Conservation (phyloP, 2,797 vertebrate genomes). For the Nyctalus aviator region DNA sequence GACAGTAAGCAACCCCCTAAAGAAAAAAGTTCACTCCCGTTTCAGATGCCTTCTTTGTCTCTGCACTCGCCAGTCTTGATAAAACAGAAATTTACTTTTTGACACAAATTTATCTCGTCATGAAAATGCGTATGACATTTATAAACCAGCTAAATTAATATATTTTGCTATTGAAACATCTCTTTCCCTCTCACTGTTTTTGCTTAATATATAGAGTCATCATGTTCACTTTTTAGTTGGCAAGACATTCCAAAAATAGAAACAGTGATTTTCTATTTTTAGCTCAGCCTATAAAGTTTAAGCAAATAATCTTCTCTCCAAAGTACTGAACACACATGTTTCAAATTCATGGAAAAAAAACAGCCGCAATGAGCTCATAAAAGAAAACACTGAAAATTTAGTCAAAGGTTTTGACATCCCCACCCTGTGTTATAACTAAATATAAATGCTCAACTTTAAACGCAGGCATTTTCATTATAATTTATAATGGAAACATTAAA, state of each 20-base stretch:
- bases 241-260: conserved; percentile 79
- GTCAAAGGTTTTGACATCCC: conserved; percentile 76
- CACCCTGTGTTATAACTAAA: conserved; percentile 69
- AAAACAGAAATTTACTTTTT: conserved; percentile 40
- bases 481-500: conserved; percentile 78
- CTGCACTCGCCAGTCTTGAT: not conserved
- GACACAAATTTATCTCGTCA: conserved; percentile 31
- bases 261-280: conserved; percentile 81
- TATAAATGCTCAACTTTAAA: conserved; percentile 66
- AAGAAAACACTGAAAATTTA: conserved; percentile 74
- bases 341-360: conserved; percentile 84
- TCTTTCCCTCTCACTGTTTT: conserved; percentile 68
- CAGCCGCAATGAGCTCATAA: conserved; percentile 78
- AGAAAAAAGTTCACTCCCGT: not conserved
- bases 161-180: conserved; percentile 45
- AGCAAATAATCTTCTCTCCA: conserved; percentile 80
- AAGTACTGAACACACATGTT: conserved; percentile 75
- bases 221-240: conserved; percentile 73
- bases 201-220: conserved; percentile 56
- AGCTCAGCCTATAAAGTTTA: conserved; percentile 77
- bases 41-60: not conserved
- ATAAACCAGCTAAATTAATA: conserved; percentile 57
- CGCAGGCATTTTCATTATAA: conserved; percentile 68
- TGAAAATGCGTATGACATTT: conserved; percentile 48
- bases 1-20: not conserved